These are phyloP conservation scores for Craterocephalus amniculus DNA, from an alignment of 2,797 vertebrate species.

Conservation along the genomic window DNA sequence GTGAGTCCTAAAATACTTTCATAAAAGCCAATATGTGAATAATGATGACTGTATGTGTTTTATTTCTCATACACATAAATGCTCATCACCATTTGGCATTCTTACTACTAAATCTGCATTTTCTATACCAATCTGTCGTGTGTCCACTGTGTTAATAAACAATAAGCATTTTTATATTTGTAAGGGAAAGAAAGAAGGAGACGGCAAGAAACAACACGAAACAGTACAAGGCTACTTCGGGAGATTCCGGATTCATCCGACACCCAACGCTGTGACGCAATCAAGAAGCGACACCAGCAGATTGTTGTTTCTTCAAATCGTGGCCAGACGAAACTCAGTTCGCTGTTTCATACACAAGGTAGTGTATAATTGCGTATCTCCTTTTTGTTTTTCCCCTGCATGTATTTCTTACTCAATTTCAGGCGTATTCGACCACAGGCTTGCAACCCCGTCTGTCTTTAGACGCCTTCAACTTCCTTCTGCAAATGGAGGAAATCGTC, in stretches of 20 bases:
- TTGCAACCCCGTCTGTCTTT: conserved; percentile 6
- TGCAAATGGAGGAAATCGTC: conserved; percentile 70
- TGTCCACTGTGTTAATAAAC: no score
- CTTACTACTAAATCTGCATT: no score
- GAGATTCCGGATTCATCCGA: conserved; percentile 25
- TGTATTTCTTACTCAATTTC: neutral
- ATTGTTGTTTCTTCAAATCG: conserved; percentile 75
- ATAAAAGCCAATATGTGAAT: no score
- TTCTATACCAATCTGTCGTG: no score
- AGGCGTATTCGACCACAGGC: accelerated
- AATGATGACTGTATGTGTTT: no score
- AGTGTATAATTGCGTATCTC: conserved; percentile 25
- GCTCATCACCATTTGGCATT: no score
- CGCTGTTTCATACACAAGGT: conserved; percentile 66
- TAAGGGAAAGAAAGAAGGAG: neutral
- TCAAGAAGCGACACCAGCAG: conserved; percentile 67
- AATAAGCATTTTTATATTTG: neutral
- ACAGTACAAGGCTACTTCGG: neutral
- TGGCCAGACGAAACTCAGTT: conserved; percentile 58
- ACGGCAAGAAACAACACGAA: neutral
- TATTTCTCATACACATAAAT: no score
- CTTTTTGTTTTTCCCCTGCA: no score
- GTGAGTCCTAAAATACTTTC: no score
- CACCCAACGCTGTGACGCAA: conserved; percentile 57
- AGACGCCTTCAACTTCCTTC: conserved; percentile 43